A percentile compares a stretch with the other conserved stretches of the same genome.
phyloP scores from a whole-genome alignment of 2,113 vertebrate species.

The Pontoporia blainvillei region DNA sequence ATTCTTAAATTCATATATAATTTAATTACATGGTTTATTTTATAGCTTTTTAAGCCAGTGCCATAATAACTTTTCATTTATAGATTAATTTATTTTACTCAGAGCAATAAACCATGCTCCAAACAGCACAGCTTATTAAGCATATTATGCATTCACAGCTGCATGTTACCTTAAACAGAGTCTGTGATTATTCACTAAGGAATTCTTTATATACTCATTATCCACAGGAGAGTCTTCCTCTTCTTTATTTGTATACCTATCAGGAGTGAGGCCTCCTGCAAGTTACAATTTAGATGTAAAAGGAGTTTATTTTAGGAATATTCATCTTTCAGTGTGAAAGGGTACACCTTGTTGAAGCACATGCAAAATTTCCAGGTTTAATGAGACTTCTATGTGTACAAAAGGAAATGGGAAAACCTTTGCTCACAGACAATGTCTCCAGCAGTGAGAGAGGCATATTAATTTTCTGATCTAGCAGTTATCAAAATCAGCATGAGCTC shows the following conservation, averaged over 20 bases:
- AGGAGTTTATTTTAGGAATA: constrained; percentile 70
- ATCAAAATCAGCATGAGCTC: constrained; percentile 58
- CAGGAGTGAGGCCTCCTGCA: constrained; percentile 58
- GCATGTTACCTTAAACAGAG: constrained; percentile 22
- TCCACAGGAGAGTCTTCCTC: constrained; percentile 58
- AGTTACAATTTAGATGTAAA: constrained; percentile 74
- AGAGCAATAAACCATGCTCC: not conserved
- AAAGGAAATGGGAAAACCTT: constrained; percentile 41
- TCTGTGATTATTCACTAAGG: constrained; percentile 62
- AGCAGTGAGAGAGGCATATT: constrained; percentile 50
- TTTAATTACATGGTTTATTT: constrained; percentile 52
- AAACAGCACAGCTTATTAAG: not conserved
- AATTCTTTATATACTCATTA: constrained; percentile 67
- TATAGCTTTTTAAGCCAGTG: constrained; percentile 36
- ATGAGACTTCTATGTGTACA: constrained; percentile 46
- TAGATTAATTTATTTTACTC: constrained; percentile 25
- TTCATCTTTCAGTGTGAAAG: constrained; percentile 63
- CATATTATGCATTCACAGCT: not conserved
- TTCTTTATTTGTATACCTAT: constrained; percentile 51
- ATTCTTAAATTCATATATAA: constrained; percentile 37
- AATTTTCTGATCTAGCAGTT: constrained; percentile 54
- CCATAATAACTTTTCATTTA: not conserved
- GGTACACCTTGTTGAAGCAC: constrained; percentile 19
- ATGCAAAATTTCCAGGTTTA: constrained; percentile 23
- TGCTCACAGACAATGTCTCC: constrained; percentile 59